Evolutionary conservation across 2,888 invertebrate species (phyloP), one percentile per base, ranked within the genome.

Genomic region (Cremastinae sp.): DNA sequence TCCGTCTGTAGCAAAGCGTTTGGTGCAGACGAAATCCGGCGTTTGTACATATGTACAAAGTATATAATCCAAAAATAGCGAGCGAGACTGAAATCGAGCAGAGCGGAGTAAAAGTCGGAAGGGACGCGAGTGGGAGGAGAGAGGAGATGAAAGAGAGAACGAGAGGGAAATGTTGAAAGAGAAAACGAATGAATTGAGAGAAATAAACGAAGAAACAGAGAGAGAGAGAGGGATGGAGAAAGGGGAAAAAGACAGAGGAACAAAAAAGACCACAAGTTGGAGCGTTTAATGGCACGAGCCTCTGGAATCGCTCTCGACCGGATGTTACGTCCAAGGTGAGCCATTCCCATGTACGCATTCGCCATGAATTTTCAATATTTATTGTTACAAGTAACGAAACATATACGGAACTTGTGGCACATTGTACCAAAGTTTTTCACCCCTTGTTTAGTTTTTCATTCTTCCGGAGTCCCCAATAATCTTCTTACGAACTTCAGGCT

Each of bases 271-370:
- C 22, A 68, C 56, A 38, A 43, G 66, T 61, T 72, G 68, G 64
- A 58, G 61, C 54, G 49, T 53, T 65, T 73, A 69, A 73, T 69
- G 73, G 65, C 54, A 54, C 65, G 65, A 76, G 69, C 59, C 49
- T 54, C 61, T 61, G 66, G 71, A 79, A 69, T 72, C 69, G 49
- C 62, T 64, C 78, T 14, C 78, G 41, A 75, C 78, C 79, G 78
- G 78, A 79, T 78, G 78, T 78, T 78, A 66, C 59, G 65, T 75
- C 51, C 49, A 18, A 72, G 58, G 69, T 69, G 59, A 41, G 34
- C 64, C 28, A 41, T 38, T 1, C 5, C 4, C n/a, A 49, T 47
- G n/a, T 38, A 38, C 2, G n/a, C 38, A n/a, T 4, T 45, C 51
- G 36, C 53, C 41, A 72, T 58, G 51, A 41, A 59, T 8, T 53